Evolutionary conservation across 1,140 invertebrate genomes (phyloP), one percentile per base, ranked within the genome.

Genomic region (Euwallacea similis): DNA sequence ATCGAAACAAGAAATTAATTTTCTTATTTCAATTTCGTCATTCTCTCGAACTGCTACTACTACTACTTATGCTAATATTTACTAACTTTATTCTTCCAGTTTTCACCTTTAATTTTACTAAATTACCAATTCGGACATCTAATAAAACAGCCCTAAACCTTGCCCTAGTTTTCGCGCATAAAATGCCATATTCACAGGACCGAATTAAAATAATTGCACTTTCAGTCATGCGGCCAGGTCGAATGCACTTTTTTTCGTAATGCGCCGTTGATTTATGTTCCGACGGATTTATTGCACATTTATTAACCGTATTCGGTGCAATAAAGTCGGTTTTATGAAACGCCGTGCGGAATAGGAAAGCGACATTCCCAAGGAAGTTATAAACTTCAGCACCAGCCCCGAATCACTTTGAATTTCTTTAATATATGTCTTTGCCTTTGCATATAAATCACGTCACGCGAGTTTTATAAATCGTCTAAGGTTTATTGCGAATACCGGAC

Each of bases 191-290:
- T 33, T 33, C 21, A 33, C 21, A 33, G 21, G 15, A 42, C 15
- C 54, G 46, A 66, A 66, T 66, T 66, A 66, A 66, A 66, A 66
- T 66, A 66, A 66, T 66, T 66, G 65, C 33, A 66, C 65, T 66
- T 58, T 42, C 54, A 41, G 16, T 42, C 53, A 66, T 56, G 46
- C 46, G 46, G 65, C 54, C 53, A 42, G 41, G 50, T 42, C 65
- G 15, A 33, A 41, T 55, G 65, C 62, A 47, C 62, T 64, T 64
- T 66, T 66, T 66, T n/a, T 13, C 54, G 7, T 13, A 66, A 55
- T 58, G 15, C 13, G 13, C 15, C 9, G 2, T 43, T 66, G 65
- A 66, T 66, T 66, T 66, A 66, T 66, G 65, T 13, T 56, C 16
- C 15, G 54, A 66, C 41, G 63, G 63, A 66, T 66, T 66, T 66